Conservation (phyloP, 1,140 invertebrate genomes). For the Ptiloglossa arizonensis region DNA sequence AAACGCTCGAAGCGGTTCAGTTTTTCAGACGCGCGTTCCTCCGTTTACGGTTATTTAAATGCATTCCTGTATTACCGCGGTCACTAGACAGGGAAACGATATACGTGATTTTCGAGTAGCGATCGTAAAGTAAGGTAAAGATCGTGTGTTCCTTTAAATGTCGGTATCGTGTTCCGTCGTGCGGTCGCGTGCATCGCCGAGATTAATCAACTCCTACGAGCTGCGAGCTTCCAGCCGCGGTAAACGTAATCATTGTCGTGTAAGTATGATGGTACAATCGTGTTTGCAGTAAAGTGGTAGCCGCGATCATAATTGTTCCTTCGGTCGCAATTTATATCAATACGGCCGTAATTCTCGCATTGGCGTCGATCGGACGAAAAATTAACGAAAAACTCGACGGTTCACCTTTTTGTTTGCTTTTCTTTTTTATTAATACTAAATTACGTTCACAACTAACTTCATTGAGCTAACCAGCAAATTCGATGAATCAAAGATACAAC, state of each 20-base stretch:
- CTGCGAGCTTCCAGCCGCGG: slow-evolving; percentile 29
- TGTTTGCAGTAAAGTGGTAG: slow-evolving; percentile 3
- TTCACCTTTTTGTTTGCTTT: no score
- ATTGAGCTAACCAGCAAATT: no score
- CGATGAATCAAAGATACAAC: no score
- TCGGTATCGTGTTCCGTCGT: slow-evolving; percentile 29
- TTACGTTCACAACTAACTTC: no score
- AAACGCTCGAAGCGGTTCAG: no score
- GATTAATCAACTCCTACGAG: slow-evolving; percentile 46
- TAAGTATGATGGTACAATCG: slow-evolving; percentile 19
- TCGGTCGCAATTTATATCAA: background rate
- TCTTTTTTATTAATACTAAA: no score
- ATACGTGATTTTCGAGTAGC: no score
- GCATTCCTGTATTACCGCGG: background rate
- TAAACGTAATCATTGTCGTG: slow-evolving; percentile 44
- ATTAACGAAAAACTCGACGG: no score
- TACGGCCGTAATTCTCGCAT: no score
- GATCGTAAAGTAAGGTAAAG: slow-evolving; percentile 26
- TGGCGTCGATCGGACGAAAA: no score
- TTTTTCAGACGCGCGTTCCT: no score
- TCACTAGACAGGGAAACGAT: background rate
- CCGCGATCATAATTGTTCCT: slow-evolving; percentile 29
- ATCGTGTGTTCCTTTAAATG: slow-evolving; percentile 21
- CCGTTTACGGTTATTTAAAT: no score
- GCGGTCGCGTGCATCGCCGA: slow-evolving; percentile 25